Percentiles rank a stretch among this genome's conserved stretches.
These are phyloP conservation scores for Polymixis lichenea DNA, from an alignment of 2,888 invertebrate genomes.

Conservation along the genomic window DNA sequence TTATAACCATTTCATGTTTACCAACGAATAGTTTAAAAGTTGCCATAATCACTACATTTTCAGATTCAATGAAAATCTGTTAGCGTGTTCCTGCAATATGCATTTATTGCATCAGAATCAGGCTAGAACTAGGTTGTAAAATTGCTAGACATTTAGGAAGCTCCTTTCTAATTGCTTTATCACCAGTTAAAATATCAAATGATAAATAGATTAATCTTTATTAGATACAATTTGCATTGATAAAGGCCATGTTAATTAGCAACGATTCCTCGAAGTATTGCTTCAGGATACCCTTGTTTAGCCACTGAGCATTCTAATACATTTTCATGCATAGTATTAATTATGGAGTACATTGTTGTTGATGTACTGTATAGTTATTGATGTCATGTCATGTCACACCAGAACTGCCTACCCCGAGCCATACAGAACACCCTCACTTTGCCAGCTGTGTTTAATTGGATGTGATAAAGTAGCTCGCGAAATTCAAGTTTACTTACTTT, in stretches of 20 bases:
- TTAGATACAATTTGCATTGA: not conserved
- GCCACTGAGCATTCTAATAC: not conserved
- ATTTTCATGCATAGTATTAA: conserved; percentile 12
- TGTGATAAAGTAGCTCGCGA: too few relatives aligned
- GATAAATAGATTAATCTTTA: not conserved
- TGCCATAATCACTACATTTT: conserved; percentile 4
- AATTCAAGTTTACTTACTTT: too few relatives aligned
- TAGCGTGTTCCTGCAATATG: not conserved
- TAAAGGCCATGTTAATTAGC: not conserved
- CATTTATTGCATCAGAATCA: not conserved
- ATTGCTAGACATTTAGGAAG: not conserved
- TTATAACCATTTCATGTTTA: not conserved
- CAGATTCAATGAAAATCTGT: conserved; percentile 15
- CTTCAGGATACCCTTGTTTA: not conserved
- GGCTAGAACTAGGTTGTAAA: not conserved
- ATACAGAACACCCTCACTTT: not conserved
- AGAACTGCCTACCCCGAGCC: not conserved
- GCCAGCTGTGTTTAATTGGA: too few relatives aligned
- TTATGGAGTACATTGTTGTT: not conserved
- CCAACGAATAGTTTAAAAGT: not conserved
- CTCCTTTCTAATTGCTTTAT: not conserved
- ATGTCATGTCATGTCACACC: not conserved
- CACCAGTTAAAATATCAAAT: not conserved
- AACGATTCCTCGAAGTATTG: not conserved
- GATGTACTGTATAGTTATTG: too few relatives aligned